Base-by-base conservation (phyloP, 1,140 invertebrate species). In the Ceratina japonica region DNA sequence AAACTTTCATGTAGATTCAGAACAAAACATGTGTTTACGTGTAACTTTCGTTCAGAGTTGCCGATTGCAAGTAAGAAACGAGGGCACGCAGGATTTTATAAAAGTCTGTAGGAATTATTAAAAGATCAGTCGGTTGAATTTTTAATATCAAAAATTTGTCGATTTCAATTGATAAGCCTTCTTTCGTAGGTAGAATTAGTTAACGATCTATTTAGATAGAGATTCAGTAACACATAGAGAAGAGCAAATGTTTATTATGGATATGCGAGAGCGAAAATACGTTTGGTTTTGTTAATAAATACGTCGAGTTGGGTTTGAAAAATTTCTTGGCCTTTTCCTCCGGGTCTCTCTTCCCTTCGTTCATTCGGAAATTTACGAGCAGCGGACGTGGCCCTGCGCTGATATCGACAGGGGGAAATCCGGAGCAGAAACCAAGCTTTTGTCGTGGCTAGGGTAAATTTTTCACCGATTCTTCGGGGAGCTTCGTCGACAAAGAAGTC, bases 401-500 rank as follows among this genome's bases (percentile, higher is more conserved):
- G 27, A 80, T 80, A 80, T 70, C 49, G 62, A 20, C 24, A 13
- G 2, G 3, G 16, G n/a, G 13, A 18, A 71, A 44, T 22, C 13
- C 2, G 15, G 12, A n/a, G 18, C 12, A 15, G 16, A 8, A 1
- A 22, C 3, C n/a, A 27, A n/a, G 54, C 54, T 58, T 70, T 58
- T 44, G 27, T 71, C 52, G 51, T n/a, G 15, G 68, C 27, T 7
- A 59, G 54, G 27, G 20, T 71, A 71, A 31, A 72, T 81, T 80
- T 79, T 80, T 31, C 54, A 62, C 0, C 13, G 72, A 37, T 72
- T 61, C 37, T 31, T 66, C 27, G 4, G n/a, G 18, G 13, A 59
- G 20, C 8, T 52, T 13, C 49, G 2, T 8, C 20, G 18, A 37
- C 56, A 70, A 72, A 75, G 75, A 77, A 63, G 81, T 83, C 80